Base-by-base conservation (phyloP, 1,140 invertebrate genomes). In the Saccostrea cuccullata region DNA sequence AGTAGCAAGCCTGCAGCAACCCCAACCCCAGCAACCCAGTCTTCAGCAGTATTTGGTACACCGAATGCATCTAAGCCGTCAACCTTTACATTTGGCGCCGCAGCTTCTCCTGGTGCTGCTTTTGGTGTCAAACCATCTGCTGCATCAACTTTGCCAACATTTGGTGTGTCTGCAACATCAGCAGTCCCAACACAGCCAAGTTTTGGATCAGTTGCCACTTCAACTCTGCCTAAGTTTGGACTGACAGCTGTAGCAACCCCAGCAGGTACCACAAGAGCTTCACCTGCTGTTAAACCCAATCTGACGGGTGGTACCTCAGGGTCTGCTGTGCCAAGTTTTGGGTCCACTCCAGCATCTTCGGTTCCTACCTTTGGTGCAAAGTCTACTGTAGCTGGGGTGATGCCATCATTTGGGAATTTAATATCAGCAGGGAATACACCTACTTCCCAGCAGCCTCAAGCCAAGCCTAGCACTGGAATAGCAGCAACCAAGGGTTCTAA, bases 161-260 rank as follows among this genome's bases (percentile, higher is more conserved):
- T 73, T 40, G 58, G 55, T 70, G 56, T 30, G 83, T 47, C 20
- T 56, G 58, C 55, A 47, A 1, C 26, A 77, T 2, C 70, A 77
- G 3, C 70, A 36, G 23, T 26, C 30, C 15, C 26, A 77, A 70
- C 82, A 17, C 23, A n/a, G n/a, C 55, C 82, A 12, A 55, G 12
- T 40, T 58, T 47, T 84, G 73, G 58, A 40, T 23, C 64, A 56
- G n/a, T 83, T 56, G n/a, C 20, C 13, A 55, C 84, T 17, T 70
- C 89, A 55, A 55, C 77, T 55, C 85, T 84, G 20, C 70, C 82
- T 67, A 60, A 55, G n/a, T 85, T 88, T 88, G 87, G 55, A 26
- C 55, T 40, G 26, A 36, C 87, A 23, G 8, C 87, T 17, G 40
- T n/a, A 8, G 23, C 73, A 6, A 82, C 26, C 12, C 56, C 23